Evolutionary conservation across 2,113 vertebrate species (phyloP).

Genomic region (Neopipo cinnamomea): DNA sequence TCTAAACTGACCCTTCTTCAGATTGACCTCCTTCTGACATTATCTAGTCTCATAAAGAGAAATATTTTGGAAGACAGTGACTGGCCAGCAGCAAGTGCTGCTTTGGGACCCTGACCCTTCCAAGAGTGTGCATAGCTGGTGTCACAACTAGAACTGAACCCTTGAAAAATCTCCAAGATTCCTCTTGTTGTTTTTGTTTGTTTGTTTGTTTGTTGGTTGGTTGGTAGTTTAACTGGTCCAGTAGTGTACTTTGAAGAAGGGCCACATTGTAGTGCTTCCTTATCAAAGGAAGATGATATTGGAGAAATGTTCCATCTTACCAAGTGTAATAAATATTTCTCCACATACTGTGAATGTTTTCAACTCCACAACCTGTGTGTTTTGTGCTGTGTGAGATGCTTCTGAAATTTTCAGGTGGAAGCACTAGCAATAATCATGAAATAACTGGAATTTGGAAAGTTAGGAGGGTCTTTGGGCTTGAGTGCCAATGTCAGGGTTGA

Average conservation of each 20-base stretch:
- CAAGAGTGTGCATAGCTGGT: fast-evolving
- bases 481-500: not conserved
- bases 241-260: not conserved
- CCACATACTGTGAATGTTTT: fast-evolving
- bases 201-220: too few species aligned
- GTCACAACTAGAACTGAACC: not conserved
- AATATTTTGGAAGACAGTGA: not conserved
- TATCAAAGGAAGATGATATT: not conserved
- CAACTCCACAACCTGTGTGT: not conserved
- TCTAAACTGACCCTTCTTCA: not conserved
- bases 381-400: not conserved
- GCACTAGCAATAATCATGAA: not conserved
- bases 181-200: too few species aligned
- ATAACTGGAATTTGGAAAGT: not conserved
- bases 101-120: not conserved
- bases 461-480: not conserved
- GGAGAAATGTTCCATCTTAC: not conserved
- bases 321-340: not conserved
- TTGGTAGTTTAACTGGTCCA: not conserved
- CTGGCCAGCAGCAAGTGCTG: not conserved
- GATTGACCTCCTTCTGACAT: not conserved
- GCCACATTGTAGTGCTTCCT: not conserved
- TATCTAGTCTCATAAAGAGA: not conserved
- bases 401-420: not conserved
- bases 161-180: not conserved